phyloP scores from a whole-genome alignment of 2,888 invertebrate species.

The Reticulitermes lucifugus region DNA sequence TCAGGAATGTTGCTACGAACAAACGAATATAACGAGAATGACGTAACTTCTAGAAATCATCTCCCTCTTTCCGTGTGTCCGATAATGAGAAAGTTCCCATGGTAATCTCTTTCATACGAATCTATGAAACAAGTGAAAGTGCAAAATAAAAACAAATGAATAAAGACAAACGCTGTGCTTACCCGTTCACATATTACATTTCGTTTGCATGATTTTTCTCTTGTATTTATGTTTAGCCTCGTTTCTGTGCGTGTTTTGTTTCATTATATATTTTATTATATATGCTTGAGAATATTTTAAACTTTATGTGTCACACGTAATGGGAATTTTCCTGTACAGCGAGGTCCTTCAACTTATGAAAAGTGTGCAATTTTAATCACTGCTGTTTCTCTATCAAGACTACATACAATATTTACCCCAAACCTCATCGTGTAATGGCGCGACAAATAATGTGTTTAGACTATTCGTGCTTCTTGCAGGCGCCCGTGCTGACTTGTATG shows the following conservation, averaged over 20 bases:
- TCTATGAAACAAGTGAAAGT: constrained; percentile 30
- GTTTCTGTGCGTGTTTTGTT: neutral
- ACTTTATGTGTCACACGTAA: neutral
- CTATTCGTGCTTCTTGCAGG: too few species aligned
- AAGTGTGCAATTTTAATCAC: too few species aligned
- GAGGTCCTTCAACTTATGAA: too few species aligned
- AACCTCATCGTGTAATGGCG: too few species aligned
- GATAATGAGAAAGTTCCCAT: constrained; percentile 33
- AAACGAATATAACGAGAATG: neutral
- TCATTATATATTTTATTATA: neutral
- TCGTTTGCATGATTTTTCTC: neutral
- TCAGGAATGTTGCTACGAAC: neutral
- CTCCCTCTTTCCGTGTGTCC: constrained; percentile 29
- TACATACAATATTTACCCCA: too few species aligned
- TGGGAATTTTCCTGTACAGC: too few species aligned
- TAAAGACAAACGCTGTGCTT: neutral
- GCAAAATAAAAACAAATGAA: constrained; percentile 8
- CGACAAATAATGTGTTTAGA: too few species aligned
- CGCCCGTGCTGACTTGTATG: too few species aligned
- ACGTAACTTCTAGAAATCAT: neutral
- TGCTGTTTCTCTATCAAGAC: too few species aligned
- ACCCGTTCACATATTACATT: neutral
- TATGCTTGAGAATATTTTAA: neutral
- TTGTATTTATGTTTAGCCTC: neutral
- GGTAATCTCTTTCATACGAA: constrained; percentile 5